Evolutionary conservation across 2,888 invertebrate species (phyloP).

Genomic region (Herminia tarsipennalis): DNA sequence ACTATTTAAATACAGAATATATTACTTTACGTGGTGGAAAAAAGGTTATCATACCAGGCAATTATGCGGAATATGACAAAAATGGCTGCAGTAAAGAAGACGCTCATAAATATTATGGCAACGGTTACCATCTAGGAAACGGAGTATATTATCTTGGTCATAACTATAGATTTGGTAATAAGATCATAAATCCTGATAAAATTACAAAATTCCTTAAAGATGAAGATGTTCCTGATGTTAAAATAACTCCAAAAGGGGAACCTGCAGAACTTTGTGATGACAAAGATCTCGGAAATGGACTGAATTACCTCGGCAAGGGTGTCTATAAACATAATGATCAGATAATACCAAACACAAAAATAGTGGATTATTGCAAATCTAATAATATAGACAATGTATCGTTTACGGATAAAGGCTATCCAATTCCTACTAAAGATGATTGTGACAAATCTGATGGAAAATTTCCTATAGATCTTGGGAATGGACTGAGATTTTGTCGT

Average conservation of each 20-base stretch:
- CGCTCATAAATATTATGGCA: not conserved
- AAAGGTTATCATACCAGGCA: slow-evolving; percentile 6
- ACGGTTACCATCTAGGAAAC: not conserved
- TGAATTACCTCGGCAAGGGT: not conserved
- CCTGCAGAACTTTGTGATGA: not conserved
- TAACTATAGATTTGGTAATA: not conserved
- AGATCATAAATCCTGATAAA: not conserved
- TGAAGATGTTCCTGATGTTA: not conserved
- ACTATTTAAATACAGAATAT: not conserved
- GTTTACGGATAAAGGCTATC: slow-evolving; percentile 1
- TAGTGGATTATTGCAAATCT: not conserved
- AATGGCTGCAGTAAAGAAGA: not conserved
- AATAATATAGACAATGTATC: not conserved
- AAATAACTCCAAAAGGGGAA: not conserved
- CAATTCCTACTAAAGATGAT: not conserved
- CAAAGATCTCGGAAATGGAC: not conserved
- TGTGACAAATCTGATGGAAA: not conserved
- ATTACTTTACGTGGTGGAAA: not conserved
- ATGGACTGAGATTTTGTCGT: not conserved
- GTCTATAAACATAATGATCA: not conserved
- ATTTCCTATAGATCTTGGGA: slow-evolving; percentile 4
- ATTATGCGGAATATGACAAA: not conserved
- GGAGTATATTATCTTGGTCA: slow-evolving; percentile 4
- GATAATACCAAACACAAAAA: not conserved
- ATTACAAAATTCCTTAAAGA: not conserved